Base-by-base conservation (phyloP, 2,888 invertebrate genomes). In the Drosophila testacea region DNA sequence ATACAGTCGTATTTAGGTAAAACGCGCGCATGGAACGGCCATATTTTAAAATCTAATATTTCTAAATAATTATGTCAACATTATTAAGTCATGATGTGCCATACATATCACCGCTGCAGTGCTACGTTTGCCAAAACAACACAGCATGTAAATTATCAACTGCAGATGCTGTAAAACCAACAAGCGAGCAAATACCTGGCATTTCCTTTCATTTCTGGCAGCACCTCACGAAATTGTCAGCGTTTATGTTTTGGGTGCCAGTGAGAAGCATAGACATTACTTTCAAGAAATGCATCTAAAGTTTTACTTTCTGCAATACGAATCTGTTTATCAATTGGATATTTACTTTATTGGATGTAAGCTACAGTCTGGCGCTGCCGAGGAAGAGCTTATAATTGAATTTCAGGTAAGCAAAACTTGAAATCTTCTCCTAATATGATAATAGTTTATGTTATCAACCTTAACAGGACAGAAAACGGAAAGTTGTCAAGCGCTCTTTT, bases 281-380 rank as follows among this genome's bases (percentile, higher is more conserved):
- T 91, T 92, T 48, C 69, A 75, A 5, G 71, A 76, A 6, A 69
- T 79, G 28, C 90, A 91, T 27, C 73, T 89, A 6, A 69, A 78
- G 30, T 90, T 90, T 55, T 84, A 92, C 34, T 90, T 91, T 52
- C 57, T 82, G 10, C 89, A 88, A 71, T 81, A 84, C 55, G 81
- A 82, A 9, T 54, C 71, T 13, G 42, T 90, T 6, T 57, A n/a
- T 2, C 66, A 73, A 7, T 39, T 92, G 38, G 77, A 79, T 16
- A 34, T 91, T 6, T 60, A 75, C 44, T 89, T 91, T 22, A 88
- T 92, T 68, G 91, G 91, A 0, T 44, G 48, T 6, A 13, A 46
- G 5, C 32, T 73, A 7, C n/a, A 39, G 1, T 83, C 86, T 0
- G 79, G 4, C 5, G 11, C 86, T 36, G 34, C 62, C 5, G 42